Percentiles rank a stretch among this genome's conserved stretches.
phyloP scores from a whole-genome alignment of 2,797 vertebrate species.

The Brotogeris chrysoptera region DNA sequence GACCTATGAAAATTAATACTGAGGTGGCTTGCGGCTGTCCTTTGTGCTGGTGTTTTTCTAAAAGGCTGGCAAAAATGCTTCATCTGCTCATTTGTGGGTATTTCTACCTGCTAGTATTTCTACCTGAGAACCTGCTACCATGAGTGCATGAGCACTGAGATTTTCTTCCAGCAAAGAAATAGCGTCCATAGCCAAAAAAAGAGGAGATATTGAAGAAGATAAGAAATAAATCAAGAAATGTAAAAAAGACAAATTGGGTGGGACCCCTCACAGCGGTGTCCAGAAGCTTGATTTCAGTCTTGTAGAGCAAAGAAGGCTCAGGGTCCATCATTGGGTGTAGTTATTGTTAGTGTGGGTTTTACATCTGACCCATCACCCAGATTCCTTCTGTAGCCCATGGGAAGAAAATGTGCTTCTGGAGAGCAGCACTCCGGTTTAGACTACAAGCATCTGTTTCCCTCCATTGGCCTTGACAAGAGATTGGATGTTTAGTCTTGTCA shows the following conservation, averaged over 20 bases:
- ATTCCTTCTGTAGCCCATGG: background rate
- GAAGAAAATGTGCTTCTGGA: background rate
- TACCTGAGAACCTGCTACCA: background rate
- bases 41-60: background rate
- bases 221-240: background rate
- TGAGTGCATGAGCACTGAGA: background rate
- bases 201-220: background rate
- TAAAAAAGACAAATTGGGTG: background rate
- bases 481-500: background rate
- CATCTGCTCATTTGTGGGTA: background rate
- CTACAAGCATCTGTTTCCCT: background rate
- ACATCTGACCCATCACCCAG: background rate
- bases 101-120: too few species aligned
- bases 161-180: background rate
- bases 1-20: background rate
- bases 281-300: background rate
- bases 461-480: background rate
- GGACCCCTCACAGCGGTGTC: background rate
- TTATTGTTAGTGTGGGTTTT: background rate
- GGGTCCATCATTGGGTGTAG: background rate
- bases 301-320: background rate
- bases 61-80: background rate
- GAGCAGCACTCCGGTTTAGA: background rate
- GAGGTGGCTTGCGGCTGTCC: background rate
- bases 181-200: background rate